Conservation (phyloP, 2,888 invertebrate genomes). For the Ctena decussata region DNA sequence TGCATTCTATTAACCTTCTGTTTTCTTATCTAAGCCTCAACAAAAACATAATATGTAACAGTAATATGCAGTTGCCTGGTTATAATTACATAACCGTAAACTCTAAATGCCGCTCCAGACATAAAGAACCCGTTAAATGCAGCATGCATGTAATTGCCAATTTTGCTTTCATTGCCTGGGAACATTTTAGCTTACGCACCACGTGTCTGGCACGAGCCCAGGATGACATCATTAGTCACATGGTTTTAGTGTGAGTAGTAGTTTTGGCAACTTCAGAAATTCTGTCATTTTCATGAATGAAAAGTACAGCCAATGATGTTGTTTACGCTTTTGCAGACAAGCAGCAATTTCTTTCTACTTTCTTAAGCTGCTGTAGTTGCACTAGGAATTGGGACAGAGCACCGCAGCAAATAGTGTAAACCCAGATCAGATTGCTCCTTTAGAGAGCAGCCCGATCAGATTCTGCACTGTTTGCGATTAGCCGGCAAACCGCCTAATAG, state of each 20-base stretch:
- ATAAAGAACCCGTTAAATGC: conserved; percentile 59
- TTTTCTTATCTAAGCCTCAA: background rate
- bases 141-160: conserved; percentile 65
- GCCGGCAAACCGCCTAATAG: no score
- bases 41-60: background rate
- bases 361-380: no score
- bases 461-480: no score
- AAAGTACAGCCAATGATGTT: no score
- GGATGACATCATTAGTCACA: conserved; percentile 60
- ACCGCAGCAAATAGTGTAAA: no score
- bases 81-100: conserved; percentile 60
- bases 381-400: no score
- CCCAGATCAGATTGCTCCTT: no score
- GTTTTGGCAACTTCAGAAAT: conserved; percentile 4
- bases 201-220: conserved; percentile 69
- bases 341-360: no score
- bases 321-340: no score
- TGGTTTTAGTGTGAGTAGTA: conserved; percentile 15
- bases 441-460: no score
- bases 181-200: conserved; percentile 59
- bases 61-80: conserved; percentile 23
- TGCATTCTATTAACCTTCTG: background rate
- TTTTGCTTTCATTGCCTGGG: conserved; percentile 56
- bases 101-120: conserved; percentile 48
- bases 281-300: conserved; percentile 8